These are phyloP conservation scores for Patella caerulea DNA, from an alignment of 2,888 invertebrate genomes.

Conservation along the genomic window DNA sequence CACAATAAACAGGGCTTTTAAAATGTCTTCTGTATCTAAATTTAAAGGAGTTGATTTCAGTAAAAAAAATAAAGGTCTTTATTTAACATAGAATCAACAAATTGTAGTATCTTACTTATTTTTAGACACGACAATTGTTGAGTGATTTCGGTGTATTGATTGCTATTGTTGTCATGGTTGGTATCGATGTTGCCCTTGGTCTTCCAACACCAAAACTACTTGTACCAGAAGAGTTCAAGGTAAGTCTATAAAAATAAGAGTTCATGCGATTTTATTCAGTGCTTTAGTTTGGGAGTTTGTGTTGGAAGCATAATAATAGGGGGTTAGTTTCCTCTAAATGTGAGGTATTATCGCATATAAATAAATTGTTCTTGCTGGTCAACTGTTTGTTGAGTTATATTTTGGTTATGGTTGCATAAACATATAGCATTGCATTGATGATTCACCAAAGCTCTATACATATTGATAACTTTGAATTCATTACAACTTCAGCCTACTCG, in stretches of 20 bases:
- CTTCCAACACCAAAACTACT: constrained; percentile 95
- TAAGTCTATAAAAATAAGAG: constrained; percentile 24
- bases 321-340: too few species aligned
- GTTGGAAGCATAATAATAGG: too few species aligned
- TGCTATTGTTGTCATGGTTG: constrained; percentile 92
- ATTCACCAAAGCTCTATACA: neutral
- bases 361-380: too few species aligned
- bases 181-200: constrained; percentile 85
- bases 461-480: neutral
- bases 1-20: too few species aligned
- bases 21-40: too few species aligned
- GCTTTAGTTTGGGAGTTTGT: too few species aligned
- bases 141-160: constrained; percentile 98
- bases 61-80: too few species aligned
- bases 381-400: too few species aligned
- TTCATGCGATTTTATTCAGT: too few species aligned
- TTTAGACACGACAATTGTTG: constrained; percentile 87
- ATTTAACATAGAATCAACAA: too few species aligned
- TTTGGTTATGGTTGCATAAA: neutral
- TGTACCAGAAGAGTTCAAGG: constrained; percentile 75
- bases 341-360: too few species aligned
- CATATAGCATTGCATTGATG: neutral
- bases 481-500: constrained; percentile 55
- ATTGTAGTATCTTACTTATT: neutral
- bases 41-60: too few species aligned